Percentiles rank a stretch among this genome's conserved stretches.
These are phyloP conservation scores for Stratiomys singularior DNA, from an alignment of 2,888 invertebrate genomes.

Conservation along the genomic window DNA sequence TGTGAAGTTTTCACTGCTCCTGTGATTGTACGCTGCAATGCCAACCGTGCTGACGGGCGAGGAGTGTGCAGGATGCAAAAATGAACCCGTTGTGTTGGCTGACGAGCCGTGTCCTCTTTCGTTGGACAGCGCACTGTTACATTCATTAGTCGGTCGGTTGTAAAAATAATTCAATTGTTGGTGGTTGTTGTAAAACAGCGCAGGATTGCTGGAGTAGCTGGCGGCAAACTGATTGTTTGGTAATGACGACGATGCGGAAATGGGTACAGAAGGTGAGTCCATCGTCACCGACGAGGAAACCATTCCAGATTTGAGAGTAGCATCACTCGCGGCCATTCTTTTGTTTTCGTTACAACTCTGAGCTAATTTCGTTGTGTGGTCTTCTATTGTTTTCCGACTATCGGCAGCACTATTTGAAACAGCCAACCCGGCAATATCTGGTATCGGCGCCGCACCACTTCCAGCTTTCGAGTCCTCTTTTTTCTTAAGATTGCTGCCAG, in stretches of 20 bases:
- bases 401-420: not conserved
- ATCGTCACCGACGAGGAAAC: not conserved
- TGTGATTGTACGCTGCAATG: not conserved
- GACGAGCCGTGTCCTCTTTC: slow-evolving; percentile 2
- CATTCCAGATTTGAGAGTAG: slow-evolving; percentile 54
- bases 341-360: not conserved
- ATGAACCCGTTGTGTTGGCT: not conserved
- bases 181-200: slow-evolving; percentile 47
- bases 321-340: slow-evolving; percentile 53
- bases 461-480: slow-evolving; percentile 20
- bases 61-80: not conserved
- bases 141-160: slow-evolving; percentile 28
- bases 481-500: slow-evolving; percentile 12
- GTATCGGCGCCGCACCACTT: not conserved
- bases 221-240: slow-evolving; percentile 21
- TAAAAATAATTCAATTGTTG: slow-evolving; percentile 44
- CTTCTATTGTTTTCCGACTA: slow-evolving; percentile 31
- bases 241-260: not conserved
- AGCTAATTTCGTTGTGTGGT: slow-evolving; percentile 37
- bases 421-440: not conserved
- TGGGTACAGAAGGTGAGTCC: not conserved
- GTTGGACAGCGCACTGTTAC: not conserved
- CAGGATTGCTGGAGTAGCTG: slow-evolving; percentile 42
- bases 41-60: not conserved
- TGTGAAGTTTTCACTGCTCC: not conserved